Conservation (phyloP, 2,113 vertebrate species). For the Tonatia bakeri region DNA sequence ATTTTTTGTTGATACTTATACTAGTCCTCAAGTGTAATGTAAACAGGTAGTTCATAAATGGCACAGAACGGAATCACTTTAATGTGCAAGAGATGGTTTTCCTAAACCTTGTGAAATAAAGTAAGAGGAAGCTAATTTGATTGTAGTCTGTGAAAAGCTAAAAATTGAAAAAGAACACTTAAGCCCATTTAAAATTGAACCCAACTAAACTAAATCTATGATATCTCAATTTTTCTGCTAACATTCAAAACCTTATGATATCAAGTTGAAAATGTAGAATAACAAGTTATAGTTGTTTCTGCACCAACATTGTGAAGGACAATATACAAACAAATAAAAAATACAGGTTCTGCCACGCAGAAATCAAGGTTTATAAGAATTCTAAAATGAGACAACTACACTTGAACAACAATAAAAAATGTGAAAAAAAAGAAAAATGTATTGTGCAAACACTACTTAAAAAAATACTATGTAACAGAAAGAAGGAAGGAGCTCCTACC, state of each 20-base stretch:
- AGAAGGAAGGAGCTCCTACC: too few species aligned
- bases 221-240: neutral
- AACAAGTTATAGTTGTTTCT: neutral
- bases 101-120: constrained; percentile 46
- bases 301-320: neutral
- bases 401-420: too few species aligned
- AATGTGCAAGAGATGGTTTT: neutral
- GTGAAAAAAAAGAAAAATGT: too few species aligned
- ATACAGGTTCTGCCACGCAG: neutral
- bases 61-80: neutral
- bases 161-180: neutral
- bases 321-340: neutral
- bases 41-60: neutral
- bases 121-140: neutral
- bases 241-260: neutral
- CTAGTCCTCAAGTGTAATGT: neutral
- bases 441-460: too few species aligned
- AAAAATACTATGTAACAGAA: too few species aligned
- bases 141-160: constrained; percentile 20
- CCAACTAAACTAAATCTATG: neutral
- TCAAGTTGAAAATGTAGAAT: neutral
- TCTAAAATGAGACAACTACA: neutral
- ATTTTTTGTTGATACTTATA: neutral
- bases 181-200: neutral
- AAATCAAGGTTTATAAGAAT: neutral